These are phyloP conservation scores for Patagioenas fasciata DNA, from an alignment of 2,113 vertebrate species.

Conservation along the genomic window DNA sequence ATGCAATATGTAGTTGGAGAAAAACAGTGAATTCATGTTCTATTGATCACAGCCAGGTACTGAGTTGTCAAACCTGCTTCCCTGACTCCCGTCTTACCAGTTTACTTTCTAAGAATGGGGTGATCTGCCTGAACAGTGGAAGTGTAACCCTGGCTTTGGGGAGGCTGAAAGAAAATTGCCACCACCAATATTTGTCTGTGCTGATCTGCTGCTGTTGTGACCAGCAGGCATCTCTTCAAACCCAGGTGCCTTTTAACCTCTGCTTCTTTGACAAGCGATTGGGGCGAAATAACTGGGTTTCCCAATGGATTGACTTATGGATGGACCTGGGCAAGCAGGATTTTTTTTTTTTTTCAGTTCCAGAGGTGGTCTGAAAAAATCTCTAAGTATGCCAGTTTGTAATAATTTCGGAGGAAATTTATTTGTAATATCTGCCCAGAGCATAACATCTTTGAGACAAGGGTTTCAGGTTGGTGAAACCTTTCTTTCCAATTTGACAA, in stretches of 20 bases:
- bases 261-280: neutral
- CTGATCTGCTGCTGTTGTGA: neutral
- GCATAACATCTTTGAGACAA: neutral
- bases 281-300: neutral
- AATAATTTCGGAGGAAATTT: neutral
- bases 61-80: neutral
- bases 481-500: neutral
- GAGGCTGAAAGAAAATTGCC: neutral
- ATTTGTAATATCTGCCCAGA: neutral
- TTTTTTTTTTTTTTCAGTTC: neutral
- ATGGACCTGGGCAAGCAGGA: neutral
- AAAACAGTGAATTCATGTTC: neutral
- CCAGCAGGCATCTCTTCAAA: neutral
- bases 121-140: neutral
- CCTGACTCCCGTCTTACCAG: too few species aligned
- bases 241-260: neutral
- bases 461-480: neutral
- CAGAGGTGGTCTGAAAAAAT: neutral
- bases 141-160: neutral
- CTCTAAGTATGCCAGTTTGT: fast-evolving
- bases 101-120: neutral
- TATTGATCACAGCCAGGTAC: neutral
- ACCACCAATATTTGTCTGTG: neutral
- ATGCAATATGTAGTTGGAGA: neutral
- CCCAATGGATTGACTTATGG: neutral